Evolutionary conservation across 2,797 vertebrate species (phyloP), one percentile per base, ranked within the genome.

Genomic region (Cyprinella venusta): DNA sequence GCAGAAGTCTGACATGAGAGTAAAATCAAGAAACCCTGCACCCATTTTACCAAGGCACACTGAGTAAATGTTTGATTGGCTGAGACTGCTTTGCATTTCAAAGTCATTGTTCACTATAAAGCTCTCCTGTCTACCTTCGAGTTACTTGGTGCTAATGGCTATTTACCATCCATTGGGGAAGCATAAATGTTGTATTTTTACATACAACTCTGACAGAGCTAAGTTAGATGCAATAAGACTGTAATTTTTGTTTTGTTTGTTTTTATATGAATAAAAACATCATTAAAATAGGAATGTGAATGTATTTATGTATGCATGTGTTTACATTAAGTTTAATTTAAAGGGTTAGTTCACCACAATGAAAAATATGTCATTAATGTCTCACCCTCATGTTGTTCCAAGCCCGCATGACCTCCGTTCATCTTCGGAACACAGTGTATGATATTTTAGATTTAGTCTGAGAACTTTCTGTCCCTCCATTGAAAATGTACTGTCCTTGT

Each of bases 111-210:
- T 86, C 38, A 59, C 18, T 83, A 61, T 81, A 81, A 83, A 78
- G 71, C 30, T 33, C n/a, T 38, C 18, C 9, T 26, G 18, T 64
- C 30, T 64, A 33, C 33, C 61, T 54, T 38, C 52, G 56, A 74
- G 38, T 50, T 40, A 75, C 48, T 69, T 76, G 82, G 64, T 1
- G 8, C 81, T 86, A 87, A 91, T 79, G 81, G 64, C 87, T 92
- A 88, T 80, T 71, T 80, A 59, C 79, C 50, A 26, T 54, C 18
- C 36, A 59, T 68, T 7, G 52, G 16, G 8, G 4, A n/a, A 61
- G 4, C 50, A 42, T 59, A 42, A 42, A 70, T 56, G 4, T 59
- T 10, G 10, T 61, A n/a, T 36, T 75, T 59, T 75, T 65, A 26
- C 30, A 52, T 50, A 48, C 24, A 45, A 6, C 24, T 33, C 42